A percentile compares a stretch with the other conserved stretches of the same genome.
These are phyloP conservation scores for Theristicus caerulescens DNA, from an alignment of 2,113 vertebrate genomes.

Conservation along the genomic window DNA sequence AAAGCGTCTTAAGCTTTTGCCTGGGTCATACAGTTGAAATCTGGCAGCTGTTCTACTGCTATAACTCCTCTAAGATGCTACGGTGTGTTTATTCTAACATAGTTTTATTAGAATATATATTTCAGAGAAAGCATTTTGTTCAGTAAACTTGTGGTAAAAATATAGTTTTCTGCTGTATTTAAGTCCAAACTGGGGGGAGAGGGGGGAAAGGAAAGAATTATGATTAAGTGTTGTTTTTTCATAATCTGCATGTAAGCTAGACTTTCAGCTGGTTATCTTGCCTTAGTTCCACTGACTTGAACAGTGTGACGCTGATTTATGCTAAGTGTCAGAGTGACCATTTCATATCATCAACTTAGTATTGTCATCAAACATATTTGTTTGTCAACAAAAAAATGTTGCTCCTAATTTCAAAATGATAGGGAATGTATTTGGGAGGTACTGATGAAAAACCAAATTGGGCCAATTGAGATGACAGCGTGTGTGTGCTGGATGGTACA, in stretches of 20 bases:
- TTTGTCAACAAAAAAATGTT: neutral
- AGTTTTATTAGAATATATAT: neutral
- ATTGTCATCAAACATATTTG: neutral
- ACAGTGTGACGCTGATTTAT: neutral
- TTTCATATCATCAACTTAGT: neutral
- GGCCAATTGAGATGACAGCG: neutral
- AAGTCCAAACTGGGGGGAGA: fast-evolving
- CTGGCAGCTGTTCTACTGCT: neutral
- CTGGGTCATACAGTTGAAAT: neutral
- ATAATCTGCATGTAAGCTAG: neutral
- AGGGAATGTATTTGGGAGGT: neutral
- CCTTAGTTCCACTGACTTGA: neutral
- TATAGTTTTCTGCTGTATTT: neutral
- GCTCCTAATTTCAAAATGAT: neutral
- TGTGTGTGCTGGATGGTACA: neutral
- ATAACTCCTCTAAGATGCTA: neutral
- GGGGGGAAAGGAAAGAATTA: neutral
- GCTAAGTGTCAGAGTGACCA: neutral
- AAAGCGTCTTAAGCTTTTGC: neutral
- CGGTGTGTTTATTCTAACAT: neutral
- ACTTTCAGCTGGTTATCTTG: neutral
- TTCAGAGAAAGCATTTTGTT: neutral
- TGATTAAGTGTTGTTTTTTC: neutral
- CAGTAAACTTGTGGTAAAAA: neutral
- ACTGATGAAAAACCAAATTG: neutral